Percentiles rank a stretch among this genome's conserved stretches.
Evolutionary conservation across 92 coral and sea anemone genomes (phyloP).

Genomic region (Porites lobata): DNA sequence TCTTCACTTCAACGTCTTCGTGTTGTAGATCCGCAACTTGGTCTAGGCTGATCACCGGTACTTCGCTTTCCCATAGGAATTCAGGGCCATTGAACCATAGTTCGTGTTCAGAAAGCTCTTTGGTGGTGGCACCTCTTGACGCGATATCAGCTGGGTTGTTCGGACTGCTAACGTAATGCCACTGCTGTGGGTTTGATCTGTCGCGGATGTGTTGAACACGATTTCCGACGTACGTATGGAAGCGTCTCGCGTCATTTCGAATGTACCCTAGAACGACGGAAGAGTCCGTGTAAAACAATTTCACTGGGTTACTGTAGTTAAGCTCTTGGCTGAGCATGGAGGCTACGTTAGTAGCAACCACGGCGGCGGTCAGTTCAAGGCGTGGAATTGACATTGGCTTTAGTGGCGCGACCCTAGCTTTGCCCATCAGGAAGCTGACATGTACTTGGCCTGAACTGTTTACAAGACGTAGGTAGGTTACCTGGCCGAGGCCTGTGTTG

Average conservation of each 20-base stretch:
- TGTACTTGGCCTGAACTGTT: constrained; percentile 31
- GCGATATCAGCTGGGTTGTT: constrained; percentile 48
- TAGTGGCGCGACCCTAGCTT: constrained; percentile 63
- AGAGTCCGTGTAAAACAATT: constrained; percentile 22
- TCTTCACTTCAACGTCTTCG: constrained; percentile 61
- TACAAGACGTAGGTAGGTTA: constrained; percentile 54
- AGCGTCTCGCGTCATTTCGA: constrained; percentile 16
- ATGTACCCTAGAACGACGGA: constrained; percentile 23
- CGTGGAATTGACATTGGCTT: constrained; percentile 69
- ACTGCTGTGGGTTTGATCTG: constrained; percentile 13
- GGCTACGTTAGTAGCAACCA: constrained; percentile 53
- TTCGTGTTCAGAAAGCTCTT: constrained; percentile 5
- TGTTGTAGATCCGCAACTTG: constrained; percentile 45
- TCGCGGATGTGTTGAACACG: constrained; percentile 72
- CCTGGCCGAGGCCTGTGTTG: constrained; percentile 58
- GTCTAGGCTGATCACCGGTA: neutral
- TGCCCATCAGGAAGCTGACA: constrained; percentile 72
- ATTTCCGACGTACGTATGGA: constrained; percentile 52
- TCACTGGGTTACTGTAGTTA: constrained; percentile 26
- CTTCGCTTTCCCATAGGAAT: constrained; percentile 15
- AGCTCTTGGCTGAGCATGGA: constrained; percentile 61
- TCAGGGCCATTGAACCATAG: constrained; percentile 27
- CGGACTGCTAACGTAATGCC: constrained; percentile 9
- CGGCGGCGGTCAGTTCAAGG: constrained; percentile 30
- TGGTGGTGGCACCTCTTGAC: constrained; percentile 35